A percentile compares a stretch with the other conserved stretches of the same genome.
These are phyloP conservation scores for Scylla paramamosain DNA, from an alignment of 1,140 invertebrate genomes.

Conservation along the genomic window DNA sequence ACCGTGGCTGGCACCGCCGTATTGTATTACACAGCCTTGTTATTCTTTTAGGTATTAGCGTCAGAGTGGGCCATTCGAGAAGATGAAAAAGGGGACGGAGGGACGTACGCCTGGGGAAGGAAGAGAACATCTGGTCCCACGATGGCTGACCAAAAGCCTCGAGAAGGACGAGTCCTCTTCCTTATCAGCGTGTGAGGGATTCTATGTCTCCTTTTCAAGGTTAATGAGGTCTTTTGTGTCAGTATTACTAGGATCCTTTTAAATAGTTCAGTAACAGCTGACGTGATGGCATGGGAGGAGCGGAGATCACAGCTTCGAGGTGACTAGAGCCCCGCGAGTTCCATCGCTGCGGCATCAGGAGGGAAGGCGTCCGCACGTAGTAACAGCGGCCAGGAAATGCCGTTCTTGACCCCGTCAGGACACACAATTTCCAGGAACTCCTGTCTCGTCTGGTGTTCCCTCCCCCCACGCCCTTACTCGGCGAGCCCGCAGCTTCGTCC, in stretches of 20 bases:
- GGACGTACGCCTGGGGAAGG: not conserved
- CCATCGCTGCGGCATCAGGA: not conserved
- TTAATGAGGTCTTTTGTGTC: not conserved
- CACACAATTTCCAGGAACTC: slow-evolving; percentile 34
- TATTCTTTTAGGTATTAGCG: not conserved
- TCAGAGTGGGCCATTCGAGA: not conserved
- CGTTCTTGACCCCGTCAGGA: slow-evolving; percentile 53
- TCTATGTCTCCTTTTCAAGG: not conserved
- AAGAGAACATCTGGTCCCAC: not conserved
- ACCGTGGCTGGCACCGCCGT: not conserved
- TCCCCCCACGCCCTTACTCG: not conserved
- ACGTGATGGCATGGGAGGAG: not conserved
- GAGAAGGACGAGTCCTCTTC: not conserved
- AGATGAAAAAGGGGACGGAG: not conserved
- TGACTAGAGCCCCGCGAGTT: not conserved
- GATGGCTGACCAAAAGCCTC: not conserved
- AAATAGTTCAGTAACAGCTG: not conserved
- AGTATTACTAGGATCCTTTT: not conserved
- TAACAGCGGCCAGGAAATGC: slow-evolving; percentile 63
- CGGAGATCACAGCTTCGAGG: not conserved
- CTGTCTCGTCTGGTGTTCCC: not conserved
- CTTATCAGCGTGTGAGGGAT: not conserved
- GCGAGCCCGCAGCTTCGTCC: not conserved
- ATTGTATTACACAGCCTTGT: not conserved
- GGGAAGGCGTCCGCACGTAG: slow-evolving; percentile 36